phyloP scores from a whole-genome alignment of 2,888 invertebrate genomes.

The Harpalus rubripes region DNA sequence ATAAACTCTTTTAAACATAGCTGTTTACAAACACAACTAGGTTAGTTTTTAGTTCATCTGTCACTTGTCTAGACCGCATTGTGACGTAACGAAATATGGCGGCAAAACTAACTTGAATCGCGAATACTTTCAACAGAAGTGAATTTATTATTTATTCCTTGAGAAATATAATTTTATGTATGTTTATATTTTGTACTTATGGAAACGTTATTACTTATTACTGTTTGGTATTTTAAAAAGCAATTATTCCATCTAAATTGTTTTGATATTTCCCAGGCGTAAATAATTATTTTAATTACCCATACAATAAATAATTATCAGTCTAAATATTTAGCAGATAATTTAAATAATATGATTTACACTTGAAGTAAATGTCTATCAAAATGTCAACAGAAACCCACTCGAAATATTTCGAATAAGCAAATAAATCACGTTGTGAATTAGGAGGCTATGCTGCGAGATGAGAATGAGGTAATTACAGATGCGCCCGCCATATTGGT shows the following conservation, averaged over 20 bases:
- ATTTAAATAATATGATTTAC: constrained; percentile 51
- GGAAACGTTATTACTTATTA: background rate
- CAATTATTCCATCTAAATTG: constrained; percentile 3
- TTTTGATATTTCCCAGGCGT: constrained; percentile 11
- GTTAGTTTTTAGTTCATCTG: no score
- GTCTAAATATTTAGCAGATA: constrained; percentile 48
- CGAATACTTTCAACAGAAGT: no score
- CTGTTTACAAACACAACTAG: no score
- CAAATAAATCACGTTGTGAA: constrained; percentile 25
- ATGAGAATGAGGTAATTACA: constrained; percentile 21
- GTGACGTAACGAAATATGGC: no score
- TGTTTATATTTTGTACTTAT: background rate
- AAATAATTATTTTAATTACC: constrained; percentile 43
- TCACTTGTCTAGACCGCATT: no score
- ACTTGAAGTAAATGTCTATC: constrained; percentile 47
- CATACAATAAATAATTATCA: constrained; percentile 45
- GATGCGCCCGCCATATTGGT: constrained; percentile 2
- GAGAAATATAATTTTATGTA: background rate
- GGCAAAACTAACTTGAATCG: no score
- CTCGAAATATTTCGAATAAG: constrained; percentile 48
- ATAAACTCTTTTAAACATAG: no score
- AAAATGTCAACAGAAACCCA: constrained; percentile 40
- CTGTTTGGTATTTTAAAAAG: background rate
- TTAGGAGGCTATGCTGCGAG: constrained; percentile 3
- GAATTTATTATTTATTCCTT: no score